phyloP scores from a whole-genome alignment of 1,140 invertebrate genomes.

The Triops longicaudatus region DNA sequence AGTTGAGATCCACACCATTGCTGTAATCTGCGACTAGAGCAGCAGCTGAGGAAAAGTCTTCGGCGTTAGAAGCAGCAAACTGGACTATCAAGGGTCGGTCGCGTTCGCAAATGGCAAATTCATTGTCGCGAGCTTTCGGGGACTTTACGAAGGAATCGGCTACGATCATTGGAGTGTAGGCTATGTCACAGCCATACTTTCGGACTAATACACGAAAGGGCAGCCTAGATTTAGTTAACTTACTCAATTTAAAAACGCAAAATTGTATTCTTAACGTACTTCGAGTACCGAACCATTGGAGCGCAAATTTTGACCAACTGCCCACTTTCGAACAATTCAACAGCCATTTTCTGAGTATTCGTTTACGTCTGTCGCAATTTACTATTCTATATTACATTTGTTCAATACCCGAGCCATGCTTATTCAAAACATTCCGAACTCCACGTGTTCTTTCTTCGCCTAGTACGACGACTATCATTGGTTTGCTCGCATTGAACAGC shows the following conservation, averaged over 20 bases:
- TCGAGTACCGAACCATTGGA: conserved; percentile 94
- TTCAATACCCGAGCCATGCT: too few species aligned
- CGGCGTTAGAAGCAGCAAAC: conserved; percentile 78
- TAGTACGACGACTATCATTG: too few species aligned
- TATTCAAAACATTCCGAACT: too few species aligned
- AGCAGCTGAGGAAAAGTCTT: conserved; percentile 76
- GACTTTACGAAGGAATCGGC: conserved; percentile 87
- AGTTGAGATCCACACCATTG: conserved; percentile 90
- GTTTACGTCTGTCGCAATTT: too few species aligned
- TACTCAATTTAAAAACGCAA: conserved; percentile 18
- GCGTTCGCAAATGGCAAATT: conserved; percentile 68
- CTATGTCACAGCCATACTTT: conserved; percentile 77
- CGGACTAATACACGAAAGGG: conserved; percentile 74
- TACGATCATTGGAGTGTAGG: conserved; percentile 94
- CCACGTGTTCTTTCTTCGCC: too few species aligned
- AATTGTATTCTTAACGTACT: conserved; percentile 47
- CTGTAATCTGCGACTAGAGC: conserved; percentile 70
- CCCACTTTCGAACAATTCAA: conserved; percentile 55
- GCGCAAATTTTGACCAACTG: conserved; percentile 71
- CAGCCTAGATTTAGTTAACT: conserved; percentile 50
- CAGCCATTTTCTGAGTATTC: conserved; percentile 17
- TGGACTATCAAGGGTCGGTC: conserved; percentile 85
- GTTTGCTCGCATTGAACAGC: too few species aligned
- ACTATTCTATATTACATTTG: too few species aligned
- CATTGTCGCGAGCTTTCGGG: conserved; percentile 72